Conservation (phyloP, 2,888 invertebrate genomes). For the Thera obeliscata region DNA sequence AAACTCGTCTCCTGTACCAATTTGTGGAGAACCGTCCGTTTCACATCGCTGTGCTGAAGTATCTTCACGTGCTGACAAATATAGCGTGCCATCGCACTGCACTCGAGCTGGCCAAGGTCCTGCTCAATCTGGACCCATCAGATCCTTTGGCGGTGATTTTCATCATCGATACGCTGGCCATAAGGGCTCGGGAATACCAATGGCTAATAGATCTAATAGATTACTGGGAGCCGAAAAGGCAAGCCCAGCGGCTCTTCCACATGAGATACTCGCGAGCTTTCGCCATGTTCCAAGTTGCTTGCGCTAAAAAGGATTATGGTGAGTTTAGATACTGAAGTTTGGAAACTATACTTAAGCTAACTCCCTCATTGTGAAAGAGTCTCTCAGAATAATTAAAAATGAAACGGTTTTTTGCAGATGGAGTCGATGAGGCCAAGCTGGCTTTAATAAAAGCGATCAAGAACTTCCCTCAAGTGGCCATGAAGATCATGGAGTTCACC, state of each 20-base stretch:
- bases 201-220: slow-evolving; percentile 83
- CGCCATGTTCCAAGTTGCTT: slow-evolving; percentile 59
- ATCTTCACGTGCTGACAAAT: slow-evolving; percentile 89
- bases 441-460: slow-evolving; percentile 15
- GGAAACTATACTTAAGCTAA: background rate
- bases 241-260: slow-evolving; percentile 57
- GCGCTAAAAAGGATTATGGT: slow-evolving; percentile 53
- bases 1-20: slow-evolving; percentile 59
- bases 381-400: background rate
- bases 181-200: slow-evolving; percentile 88
- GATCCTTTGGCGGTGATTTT: slow-evolving; percentile 91
- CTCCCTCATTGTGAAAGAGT: background rate
- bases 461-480: slow-evolving; percentile 17
- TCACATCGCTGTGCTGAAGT: slow-evolving; percentile 89
- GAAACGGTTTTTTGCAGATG: slow-evolving; percentile 9
- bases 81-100: slow-evolving; percentile 94
- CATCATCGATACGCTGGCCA: slow-evolving; percentile 91
- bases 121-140: slow-evolving; percentile 89
- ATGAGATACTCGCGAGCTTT: slow-evolving; percentile 64
- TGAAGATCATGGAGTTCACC: slow-evolving; percentile 11
- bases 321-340: slow-evolving; percentile 20
- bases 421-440: background rate
- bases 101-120: slow-evolving; percentile 92
- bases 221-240: slow-evolving; percentile 48
- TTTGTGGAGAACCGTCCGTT: slow-evolving; percentile 66